phyloP scores from a whole-genome alignment of 2,113 vertebrate genomes.

The Cariama cristata region DNA sequence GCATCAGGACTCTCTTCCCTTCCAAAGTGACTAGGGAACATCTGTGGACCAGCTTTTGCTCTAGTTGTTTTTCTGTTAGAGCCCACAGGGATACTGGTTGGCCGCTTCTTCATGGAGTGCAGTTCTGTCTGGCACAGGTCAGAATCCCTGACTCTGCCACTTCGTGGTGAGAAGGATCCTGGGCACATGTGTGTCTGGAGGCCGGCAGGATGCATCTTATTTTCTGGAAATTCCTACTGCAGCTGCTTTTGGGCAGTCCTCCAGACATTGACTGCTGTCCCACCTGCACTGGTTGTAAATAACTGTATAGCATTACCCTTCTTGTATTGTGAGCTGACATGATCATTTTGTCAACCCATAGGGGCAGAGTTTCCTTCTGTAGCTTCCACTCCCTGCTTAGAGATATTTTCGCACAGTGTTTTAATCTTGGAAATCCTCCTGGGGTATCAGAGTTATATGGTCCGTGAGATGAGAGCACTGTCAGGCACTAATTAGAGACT shows the following conservation, averaged over 20 bases:
- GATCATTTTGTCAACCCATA: neutral
- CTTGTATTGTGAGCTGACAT: neutral
- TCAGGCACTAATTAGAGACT: neutral
- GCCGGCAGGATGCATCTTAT: neutral
- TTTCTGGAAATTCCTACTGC: neutral
- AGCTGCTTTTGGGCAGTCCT: neutral
- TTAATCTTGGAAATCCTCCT: neutral
- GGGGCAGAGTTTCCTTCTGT: neutral
- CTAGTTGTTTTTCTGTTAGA: neutral
- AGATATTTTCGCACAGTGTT: neutral
- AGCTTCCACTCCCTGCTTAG: neutral
- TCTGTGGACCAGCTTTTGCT: neutral
- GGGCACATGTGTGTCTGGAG: fast-evolving
- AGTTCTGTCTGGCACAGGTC: neutral
- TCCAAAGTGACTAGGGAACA: neutral
- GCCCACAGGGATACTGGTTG: neutral
- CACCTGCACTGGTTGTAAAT: neutral
- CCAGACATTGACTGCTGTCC: neutral
- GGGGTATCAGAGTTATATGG: neutral
- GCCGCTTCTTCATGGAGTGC: neutral
- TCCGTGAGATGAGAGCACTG: neutral
- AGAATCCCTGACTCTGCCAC: neutral
- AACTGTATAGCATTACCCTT: neutral
- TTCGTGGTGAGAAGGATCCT: neutral
- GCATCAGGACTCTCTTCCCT: neutral